Evolutionary conservation across 1,140 invertebrate species (phyloP), one percentile per base, ranked within the genome.

Genomic region (Adelges cooleyi): DNA sequence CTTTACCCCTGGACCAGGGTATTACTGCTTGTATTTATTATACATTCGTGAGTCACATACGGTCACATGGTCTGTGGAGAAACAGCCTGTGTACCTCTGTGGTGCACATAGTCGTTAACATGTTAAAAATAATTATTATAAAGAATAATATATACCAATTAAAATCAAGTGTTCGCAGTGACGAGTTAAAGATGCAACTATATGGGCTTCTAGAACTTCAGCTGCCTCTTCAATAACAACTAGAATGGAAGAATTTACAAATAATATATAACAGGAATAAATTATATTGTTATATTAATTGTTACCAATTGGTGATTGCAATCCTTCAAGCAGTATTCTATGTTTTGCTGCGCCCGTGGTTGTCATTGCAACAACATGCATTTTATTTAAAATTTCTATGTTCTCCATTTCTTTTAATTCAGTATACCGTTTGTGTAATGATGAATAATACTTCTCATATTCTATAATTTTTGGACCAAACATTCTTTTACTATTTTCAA

Each of bases 191-290:
- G 86, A 81, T 11, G 84, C 79, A 1, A 90, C 70, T 27, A 89
- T 83, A 70, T 90, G 87, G 13, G 83, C 74, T 71, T 92, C 90
- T 27, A 90, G 74, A 11, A 90, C 84, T 79, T 92, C 89, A 2
- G 87, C 89, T 0, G 90, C 89, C 77, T 92, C 90, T 75, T 92
- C 89, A 17, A 92, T 83, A 33, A 92, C 80, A 0, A 86, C 82
- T 81, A 71, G 1, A 67, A 67, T 81, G 71, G 1, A 67, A 67
- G 51, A 51, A 50, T 11, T 23, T 23, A 33, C 38, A 33, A 10
- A 54, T 5, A 20, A 18, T 18, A n/a, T 25, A 59, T 18, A 20
- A 23, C 15, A 3, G 0, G n/a, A 40, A 25, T 22, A 42, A 17
- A 23, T 25, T 38, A 9, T 36, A 59, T 44, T 54, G n/a, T 44